These are phyloP conservation scores for Neomonachus schauinslandi DNA, from an alignment of 2,113 vertebrate genomes.

Conservation along the genomic window DNA sequence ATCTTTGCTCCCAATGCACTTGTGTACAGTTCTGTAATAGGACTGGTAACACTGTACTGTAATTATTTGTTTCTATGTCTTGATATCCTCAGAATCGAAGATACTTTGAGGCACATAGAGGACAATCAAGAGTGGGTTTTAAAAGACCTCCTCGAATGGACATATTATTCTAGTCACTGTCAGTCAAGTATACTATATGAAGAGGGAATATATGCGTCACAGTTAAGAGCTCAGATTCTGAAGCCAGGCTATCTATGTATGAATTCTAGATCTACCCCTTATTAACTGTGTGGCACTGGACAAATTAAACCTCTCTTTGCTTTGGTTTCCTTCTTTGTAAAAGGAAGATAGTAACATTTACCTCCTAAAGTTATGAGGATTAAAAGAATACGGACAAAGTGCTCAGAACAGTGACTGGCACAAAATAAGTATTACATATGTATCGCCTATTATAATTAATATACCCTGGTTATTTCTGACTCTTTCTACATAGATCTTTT, in stretches of 20 bases:
- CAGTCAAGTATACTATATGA: not conserved
- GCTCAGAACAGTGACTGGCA: not conserved
- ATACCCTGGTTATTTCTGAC: not conserved
- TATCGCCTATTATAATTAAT: not conserved
- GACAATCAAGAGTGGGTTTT: not conserved
- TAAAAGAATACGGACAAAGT: not conserved
- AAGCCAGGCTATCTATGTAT: not conserved
- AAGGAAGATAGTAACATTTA: not conserved
- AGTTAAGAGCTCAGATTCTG: not conserved
- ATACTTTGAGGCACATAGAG: not conserved
- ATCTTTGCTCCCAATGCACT: not conserved
- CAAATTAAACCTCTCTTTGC: constrained; percentile 38
- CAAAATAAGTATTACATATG: not conserved
- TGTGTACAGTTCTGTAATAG: not conserved
- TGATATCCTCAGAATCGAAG: constrained; percentile 8
- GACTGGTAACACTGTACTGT: not conserved
- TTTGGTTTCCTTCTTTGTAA: not conserved
- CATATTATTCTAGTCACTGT: not conserved
- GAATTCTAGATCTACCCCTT: not conserved
- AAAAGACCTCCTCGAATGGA: not conserved
- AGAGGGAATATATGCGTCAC: not conserved
- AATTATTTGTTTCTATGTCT: not conserved
- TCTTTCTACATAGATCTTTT: not conserved
- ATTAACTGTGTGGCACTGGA: not conserved
- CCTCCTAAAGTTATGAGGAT: not conserved